Conservation (phyloP, 2,797 vertebrate species). For the Mus minutoides region DNA sequence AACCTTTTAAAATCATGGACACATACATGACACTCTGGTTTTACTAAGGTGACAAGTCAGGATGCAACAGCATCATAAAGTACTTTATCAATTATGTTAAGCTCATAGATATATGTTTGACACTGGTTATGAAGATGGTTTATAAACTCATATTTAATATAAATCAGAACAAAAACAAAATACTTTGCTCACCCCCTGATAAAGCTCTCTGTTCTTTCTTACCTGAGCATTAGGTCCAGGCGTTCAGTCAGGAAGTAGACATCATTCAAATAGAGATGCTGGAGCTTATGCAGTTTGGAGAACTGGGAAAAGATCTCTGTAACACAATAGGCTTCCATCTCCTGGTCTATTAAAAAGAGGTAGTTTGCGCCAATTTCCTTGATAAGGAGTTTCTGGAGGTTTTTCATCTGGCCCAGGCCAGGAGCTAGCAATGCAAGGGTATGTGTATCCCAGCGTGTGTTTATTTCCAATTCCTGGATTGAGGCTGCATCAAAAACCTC, state of each 20-base stretch:
- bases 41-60: not conserved
- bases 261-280: not conserved
- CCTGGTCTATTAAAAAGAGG: too few species aligned
- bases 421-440: not conserved
- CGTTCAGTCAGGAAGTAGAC: not conserved
- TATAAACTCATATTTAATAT: not conserved
- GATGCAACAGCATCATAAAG: not conserved
- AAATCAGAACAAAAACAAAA: not conserved
- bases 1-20: not conserved
- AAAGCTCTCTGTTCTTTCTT: not conserved
- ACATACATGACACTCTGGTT: not conserved
- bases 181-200: not conserved
- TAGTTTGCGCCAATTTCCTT: too few species aligned
- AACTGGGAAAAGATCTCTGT: not conserved
- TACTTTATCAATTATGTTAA: too few species aligned
- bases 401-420: not conserved
- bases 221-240: not conserved
- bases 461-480: not conserved
- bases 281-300: not conserved
- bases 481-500: accelerated
- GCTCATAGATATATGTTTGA: too few species aligned
- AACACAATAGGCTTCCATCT: too few species aligned
- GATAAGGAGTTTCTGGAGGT: not conserved
- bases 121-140: too few species aligned
- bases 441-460: accelerated